A percentile compares a stretch with the other conserved stretches of the same genome.
These are phyloP conservation scores for Ailurus styani DNA, from an alignment of 2,113 vertebrate species.

Conservation along the genomic window DNA sequence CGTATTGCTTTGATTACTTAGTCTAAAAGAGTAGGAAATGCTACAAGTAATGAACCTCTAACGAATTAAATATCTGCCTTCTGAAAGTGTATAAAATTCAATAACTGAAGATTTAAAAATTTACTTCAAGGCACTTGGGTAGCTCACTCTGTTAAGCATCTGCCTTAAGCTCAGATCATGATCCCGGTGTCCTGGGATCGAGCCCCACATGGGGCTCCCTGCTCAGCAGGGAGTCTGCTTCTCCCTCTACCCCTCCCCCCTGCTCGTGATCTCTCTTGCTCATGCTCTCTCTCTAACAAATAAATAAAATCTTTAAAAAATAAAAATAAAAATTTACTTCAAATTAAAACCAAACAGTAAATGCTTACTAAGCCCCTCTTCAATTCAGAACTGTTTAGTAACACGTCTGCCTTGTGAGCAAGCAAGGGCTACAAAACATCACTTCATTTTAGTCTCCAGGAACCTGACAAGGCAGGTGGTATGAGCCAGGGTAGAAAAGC, in stretches of 20 bases:
- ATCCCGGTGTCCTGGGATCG: no score
- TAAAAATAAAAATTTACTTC: background rate
- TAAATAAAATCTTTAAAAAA: background rate
- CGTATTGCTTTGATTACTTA: background rate
- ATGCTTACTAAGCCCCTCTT: background rate
- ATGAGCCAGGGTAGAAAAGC: background rate
- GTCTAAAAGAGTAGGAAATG: background rate
- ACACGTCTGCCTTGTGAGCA: background rate
- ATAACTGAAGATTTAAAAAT: background rate
- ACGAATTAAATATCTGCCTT: background rate
- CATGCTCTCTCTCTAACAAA: background rate
- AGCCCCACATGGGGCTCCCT: no score
- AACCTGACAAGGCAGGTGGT: fast-evolving
- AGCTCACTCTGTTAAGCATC: no score
- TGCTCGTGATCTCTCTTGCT: background rate
- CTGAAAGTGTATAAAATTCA: background rate
- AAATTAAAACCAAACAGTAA: background rate
- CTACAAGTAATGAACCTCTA: background rate
- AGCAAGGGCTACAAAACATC: background rate
- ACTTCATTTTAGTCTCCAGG: background rate
- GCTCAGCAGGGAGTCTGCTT: no score
- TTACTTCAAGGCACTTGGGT: background rate
- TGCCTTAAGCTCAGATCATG: no score
- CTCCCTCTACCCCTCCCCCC: background rate
- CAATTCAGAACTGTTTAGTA: background rate